These are phyloP conservation scores for Drosophila virilis DNA, from an alignment of 1,140 invertebrate species.

Conservation along the genomic window DNA sequence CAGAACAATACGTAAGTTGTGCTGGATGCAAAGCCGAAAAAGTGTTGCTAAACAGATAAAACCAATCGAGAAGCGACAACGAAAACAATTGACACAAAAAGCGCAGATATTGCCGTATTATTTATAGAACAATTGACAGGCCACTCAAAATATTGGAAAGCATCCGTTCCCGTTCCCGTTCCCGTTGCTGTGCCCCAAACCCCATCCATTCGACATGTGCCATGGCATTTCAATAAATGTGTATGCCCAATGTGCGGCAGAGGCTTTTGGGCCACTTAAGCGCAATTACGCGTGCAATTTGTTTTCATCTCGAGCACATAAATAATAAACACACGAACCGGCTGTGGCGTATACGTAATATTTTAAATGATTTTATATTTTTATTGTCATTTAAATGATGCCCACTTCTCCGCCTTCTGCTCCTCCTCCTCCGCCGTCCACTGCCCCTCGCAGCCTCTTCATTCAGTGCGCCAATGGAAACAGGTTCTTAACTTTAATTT, in stretches of 20 bases:
- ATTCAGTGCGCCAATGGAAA: conserved; percentile 48
- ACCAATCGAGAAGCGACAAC: conserved; percentile 58
- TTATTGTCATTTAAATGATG: conserved; percentile 73
- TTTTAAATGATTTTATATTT: conserved; percentile 77
- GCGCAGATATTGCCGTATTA: conserved; percentile 49
- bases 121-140: conserved; percentile 78
- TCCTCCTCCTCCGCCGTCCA: not conserved
- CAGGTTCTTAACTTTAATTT: conserved; percentile 69
- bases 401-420: not conserved
- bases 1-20: not conserved
- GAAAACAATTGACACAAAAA: conserved; percentile 62
- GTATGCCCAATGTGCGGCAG: conserved; percentile 20
- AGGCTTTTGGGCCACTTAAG: conserved; percentile 68
- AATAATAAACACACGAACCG: conserved; percentile 40
- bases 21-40: conserved; percentile 1
- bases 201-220: not conserved
- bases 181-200: not conserved
- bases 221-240: conserved; percentile 68
- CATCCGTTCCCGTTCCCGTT: conserved; percentile 2
- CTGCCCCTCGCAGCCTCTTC: not conserved
- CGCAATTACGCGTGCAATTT: conserved; percentile 78
- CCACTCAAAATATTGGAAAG: conserved; percentile 57
- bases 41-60: conserved; percentile 30
- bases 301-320: conserved; percentile 69
- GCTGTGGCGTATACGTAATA: conserved; percentile 69